Percentiles rank a stretch among this genome's conserved stretches.
Conservation (phyloP, 1,140 invertebrate genomes). For the Psix sp. region DNA sequence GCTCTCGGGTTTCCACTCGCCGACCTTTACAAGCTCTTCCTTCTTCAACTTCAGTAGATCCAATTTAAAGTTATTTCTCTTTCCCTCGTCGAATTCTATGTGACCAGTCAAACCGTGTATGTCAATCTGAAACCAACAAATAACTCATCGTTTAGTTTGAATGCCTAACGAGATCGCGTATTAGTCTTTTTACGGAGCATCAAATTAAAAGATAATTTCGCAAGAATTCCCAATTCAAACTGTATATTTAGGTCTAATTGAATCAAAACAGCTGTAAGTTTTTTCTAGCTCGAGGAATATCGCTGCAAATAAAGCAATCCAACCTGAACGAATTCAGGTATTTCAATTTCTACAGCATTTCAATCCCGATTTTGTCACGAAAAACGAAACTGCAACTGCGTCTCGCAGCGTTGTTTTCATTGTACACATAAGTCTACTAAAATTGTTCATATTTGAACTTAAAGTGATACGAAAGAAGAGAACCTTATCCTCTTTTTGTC, state of each 20-base stretch:
- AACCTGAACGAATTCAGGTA: neutral
- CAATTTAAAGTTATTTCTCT: slow-evolving; percentile 88
- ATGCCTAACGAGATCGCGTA: neutral
- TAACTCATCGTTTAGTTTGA: slow-evolving; percentile 1
- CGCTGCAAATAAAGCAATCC: too few relatives aligned
- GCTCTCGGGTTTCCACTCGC: slow-evolving; percentile 85
- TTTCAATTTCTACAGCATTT: neutral
- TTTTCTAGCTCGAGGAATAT: too few relatives aligned
- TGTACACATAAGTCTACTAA: neutral
- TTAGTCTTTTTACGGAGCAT: too few relatives aligned
- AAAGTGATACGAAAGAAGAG: too few relatives aligned
- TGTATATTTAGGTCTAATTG: too few relatives aligned
- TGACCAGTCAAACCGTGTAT: slow-evolving; percentile 91
- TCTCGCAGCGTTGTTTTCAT: neutral
- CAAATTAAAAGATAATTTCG: too few relatives aligned
- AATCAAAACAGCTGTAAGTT: too few relatives aligned
- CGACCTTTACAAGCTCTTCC: slow-evolving; percentile 86
- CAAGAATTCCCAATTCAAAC: too few relatives aligned
- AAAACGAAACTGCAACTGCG: neutral
- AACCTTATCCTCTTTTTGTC: too few relatives aligned
- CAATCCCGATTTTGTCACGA: neutral
- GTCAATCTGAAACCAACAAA: slow-evolving; percentile 79
- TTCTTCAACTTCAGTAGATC: slow-evolving; percentile 90
- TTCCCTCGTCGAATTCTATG: slow-evolving; percentile 91
- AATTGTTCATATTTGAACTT: neutral